Conservation (phyloP, 2,113 vertebrate species). For the Pseudonaja textilis region DNA sequence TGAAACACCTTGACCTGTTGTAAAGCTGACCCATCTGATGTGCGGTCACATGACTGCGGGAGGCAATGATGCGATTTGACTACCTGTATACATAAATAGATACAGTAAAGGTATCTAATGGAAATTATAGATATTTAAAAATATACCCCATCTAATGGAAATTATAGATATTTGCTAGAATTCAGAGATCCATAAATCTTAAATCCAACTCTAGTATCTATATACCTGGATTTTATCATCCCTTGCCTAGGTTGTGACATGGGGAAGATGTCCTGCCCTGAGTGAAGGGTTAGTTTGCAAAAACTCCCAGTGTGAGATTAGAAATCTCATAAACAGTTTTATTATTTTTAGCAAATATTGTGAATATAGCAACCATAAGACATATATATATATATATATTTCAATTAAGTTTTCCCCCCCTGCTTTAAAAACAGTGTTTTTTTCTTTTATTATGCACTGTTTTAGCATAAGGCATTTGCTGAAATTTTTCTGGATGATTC, state of each 20-base stretch:
- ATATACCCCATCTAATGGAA: not conserved
- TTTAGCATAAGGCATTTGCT: conserved; percentile 95
- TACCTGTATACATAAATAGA: not conserved
- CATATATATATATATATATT: not conserved
- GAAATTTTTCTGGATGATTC: conserved; percentile 96
- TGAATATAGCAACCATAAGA: not conserved
- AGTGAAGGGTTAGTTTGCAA: not conserved
- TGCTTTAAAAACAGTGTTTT: not conserved
- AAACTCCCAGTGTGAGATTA: not conserved
- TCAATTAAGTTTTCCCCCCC: not conserved
- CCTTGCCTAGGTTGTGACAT: not conserved
- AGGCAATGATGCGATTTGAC: not conserved
- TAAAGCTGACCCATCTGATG: not conserved
- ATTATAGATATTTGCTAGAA: not conserved
- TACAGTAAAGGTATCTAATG: not conserved
- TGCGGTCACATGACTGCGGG: not conserved
- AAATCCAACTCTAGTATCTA: not conserved
- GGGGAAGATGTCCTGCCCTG: not conserved
- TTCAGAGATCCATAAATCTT: not conserved
- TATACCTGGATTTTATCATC: not conserved
- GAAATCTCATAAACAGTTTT: not conserved
- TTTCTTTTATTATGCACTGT: not conserved
- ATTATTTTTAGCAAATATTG: not conserved
- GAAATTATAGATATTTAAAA: not conserved
- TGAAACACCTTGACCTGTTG: not conserved